Conservation (phyloP, 2,113 vertebrate species). For the Cyprinodon tularosa region DNA sequence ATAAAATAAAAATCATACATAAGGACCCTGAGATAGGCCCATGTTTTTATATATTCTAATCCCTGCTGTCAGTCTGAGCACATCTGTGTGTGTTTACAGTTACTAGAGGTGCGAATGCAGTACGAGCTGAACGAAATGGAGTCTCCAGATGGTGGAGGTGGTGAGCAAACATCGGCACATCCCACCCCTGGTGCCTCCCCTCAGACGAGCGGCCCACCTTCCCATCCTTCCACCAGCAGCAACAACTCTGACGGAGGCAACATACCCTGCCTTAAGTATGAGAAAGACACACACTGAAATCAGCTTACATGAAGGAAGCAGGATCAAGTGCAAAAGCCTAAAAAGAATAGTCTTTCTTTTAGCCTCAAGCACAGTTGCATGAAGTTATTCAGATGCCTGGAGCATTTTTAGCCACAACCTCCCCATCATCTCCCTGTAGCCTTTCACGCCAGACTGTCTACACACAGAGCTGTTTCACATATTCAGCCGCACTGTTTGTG, state of each 20-base stretch:
- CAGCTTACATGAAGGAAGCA: constrained; percentile 19
- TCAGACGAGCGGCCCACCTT: constrained; percentile 88
- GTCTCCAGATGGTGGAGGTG: constrained; percentile 86
- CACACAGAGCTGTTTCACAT: constrained; percentile 27
- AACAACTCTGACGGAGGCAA: constrained; percentile 96
- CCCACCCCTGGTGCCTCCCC: constrained; percentile 88
- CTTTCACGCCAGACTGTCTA: constrained; percentile 49
- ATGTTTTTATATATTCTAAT: neutral
- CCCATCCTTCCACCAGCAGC: constrained; percentile 95
- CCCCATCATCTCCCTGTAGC: constrained; percentile 41
- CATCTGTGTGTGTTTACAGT: constrained; percentile 69
- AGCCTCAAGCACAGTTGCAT: constrained; percentile 62
- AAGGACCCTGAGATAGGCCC: neutral
- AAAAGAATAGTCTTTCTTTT: constrained; percentile 49
- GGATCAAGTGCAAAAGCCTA: constrained; percentile 25
- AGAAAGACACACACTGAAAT: constrained; percentile 4
- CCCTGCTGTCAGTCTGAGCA: constrained; percentile 2
- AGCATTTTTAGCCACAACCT: constrained; percentile 52
- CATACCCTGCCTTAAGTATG: constrained; percentile 95
- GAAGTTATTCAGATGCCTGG: constrained; percentile 47
- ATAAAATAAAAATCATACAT: neutral
- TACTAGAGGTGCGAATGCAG: constrained; percentile 93
- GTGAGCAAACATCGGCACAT: constrained; percentile 87
- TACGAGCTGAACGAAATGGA: constrained; percentile 93
- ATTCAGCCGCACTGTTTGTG: constrained; percentile 45